Conservation (phyloP, 2,888 invertebrate species). For the Plebejus argus region DNA sequence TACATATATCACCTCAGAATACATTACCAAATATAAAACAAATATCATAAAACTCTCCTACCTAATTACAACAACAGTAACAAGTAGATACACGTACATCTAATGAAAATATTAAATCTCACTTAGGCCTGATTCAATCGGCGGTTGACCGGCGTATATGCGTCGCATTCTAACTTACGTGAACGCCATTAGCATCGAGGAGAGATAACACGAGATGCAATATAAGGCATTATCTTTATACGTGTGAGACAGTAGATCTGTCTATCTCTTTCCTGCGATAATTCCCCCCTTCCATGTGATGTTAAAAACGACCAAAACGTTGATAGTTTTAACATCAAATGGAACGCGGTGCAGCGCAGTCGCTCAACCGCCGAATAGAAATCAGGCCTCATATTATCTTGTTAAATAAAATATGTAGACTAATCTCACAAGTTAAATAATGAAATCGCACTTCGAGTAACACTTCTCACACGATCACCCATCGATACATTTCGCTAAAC, state of each 20-base stretch:
- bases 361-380: not conserved
- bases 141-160: not conserved
- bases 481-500: slow-evolving; percentile 61
- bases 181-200: not conserved
- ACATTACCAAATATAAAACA: slow-evolving; percentile 66
- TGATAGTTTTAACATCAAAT: too few relatives aligned
- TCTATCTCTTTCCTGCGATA: not conserved
- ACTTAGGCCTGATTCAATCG: slow-evolving; percentile 52
- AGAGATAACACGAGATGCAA: not conserved
- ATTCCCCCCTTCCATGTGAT: too few relatives aligned
- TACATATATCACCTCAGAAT: slow-evolving; percentile 59
- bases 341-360: too few relatives aligned
- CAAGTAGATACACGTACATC: slow-evolving; percentile 67
- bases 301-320: too few relatives aligned
- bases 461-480: slow-evolving; percentile 21
- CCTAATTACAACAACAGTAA: slow-evolving; percentile 77
- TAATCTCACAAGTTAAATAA: slow-evolving; percentile 49
- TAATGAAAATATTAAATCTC: slow-evolving; percentile 75
- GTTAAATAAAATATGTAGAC: slow-evolving; percentile 57
- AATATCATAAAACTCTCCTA: slow-evolving; percentile 76
- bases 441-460: slow-evolving; percentile 8
- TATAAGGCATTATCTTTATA: not conserved
- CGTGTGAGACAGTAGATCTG: too few relatives aligned
- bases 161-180: not conserved
- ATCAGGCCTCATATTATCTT: slow-evolving; percentile 39